phyloP scores from a whole-genome alignment of 2,113 vertebrate species.

The Telmatochromis sp. region DNA sequence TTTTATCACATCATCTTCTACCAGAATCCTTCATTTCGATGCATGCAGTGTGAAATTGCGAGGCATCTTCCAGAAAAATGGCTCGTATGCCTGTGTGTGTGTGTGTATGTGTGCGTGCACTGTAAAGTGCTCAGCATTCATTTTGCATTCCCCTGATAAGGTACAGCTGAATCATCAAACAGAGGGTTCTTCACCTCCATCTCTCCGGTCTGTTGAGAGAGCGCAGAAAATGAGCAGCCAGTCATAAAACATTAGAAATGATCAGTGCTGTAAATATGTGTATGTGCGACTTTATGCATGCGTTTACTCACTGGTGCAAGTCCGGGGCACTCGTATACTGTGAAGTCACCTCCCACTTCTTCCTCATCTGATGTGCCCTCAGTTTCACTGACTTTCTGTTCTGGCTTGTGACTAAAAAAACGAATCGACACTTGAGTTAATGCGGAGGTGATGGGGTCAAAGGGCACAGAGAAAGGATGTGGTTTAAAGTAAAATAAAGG shows the following conservation, averaged over 20 bases:
- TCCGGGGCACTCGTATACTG: constrained; percentile 93
- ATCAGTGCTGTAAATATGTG: neutral
- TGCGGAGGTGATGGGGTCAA: neutral
- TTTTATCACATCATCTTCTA: neutral
- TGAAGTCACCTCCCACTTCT: constrained; percentile 93
- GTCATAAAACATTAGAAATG: neutral
- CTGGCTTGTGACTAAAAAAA: constrained; percentile 79
- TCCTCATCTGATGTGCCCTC: constrained; percentile 86
- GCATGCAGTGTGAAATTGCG: constrained; percentile 39
- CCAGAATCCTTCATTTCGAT: neutral
- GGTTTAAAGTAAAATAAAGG: neutral
- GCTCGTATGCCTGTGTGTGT: neutral
- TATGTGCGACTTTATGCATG: neutral
- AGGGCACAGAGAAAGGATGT: neutral
- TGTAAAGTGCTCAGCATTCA: constrained; percentile 43
- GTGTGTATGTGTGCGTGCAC: neutral
- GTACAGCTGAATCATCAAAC: constrained; percentile 82
- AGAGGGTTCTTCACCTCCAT: constrained; percentile 98
- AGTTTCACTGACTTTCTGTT: constrained; percentile 76
- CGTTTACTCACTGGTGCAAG: constrained; percentile 83
- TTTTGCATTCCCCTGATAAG: constrained; percentile 66
- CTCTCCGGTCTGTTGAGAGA: constrained; percentile 82
- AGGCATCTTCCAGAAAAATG: neutral
- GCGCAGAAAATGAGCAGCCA: neutral
- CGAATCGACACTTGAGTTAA: neutral